Conservation (phyloP, 2,888 invertebrate genomes). For the Hyposoter didymator region DNA sequence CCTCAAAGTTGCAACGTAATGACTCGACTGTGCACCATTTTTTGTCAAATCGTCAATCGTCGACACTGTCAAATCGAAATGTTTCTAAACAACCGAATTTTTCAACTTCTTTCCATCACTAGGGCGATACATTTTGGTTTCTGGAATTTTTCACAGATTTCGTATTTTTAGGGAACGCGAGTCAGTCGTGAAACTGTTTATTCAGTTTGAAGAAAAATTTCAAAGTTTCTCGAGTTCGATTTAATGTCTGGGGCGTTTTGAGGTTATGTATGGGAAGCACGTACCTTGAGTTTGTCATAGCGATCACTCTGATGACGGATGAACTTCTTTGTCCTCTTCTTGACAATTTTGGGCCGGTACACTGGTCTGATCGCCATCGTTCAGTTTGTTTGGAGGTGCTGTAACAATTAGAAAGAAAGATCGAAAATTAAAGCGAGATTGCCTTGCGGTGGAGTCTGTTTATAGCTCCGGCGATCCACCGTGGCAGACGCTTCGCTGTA, state of each 20-base stretch:
- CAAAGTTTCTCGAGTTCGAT: too few species aligned
- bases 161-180: too few species aligned
- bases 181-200: too few species aligned
- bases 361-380: constrained; percentile 95
- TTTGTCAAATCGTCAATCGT: too few species aligned
- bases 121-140: too few species aligned
- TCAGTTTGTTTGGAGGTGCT: constrained; percentile 72
- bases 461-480: constrained; percentile 1
- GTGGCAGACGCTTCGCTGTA: constrained; percentile 35
- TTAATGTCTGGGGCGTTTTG: constrained; percentile 25
- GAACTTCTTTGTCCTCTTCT: constrained; percentile 99
- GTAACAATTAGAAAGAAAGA: constrained; percentile 72
- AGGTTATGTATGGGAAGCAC: constrained; percentile 75
- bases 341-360: constrained; percentile 95
- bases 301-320: constrained; percentile 99
- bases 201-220: too few species aligned
- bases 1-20: too few species aligned
- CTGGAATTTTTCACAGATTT: too few species aligned
- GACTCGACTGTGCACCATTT: too few species aligned
- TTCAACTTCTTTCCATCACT: too few species aligned
- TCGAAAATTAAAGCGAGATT: constrained; percentile 22
- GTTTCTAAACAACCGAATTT: too few species aligned
- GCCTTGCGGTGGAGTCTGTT: constrained; percentile 13
- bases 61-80: too few species aligned
- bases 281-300: constrained; percentile 96